Evolutionary conservation across 2,888 invertebrate genomes (phyloP), one percentile per base, ranked within the genome.

Genomic region (Epirrita christyi): DNA sequence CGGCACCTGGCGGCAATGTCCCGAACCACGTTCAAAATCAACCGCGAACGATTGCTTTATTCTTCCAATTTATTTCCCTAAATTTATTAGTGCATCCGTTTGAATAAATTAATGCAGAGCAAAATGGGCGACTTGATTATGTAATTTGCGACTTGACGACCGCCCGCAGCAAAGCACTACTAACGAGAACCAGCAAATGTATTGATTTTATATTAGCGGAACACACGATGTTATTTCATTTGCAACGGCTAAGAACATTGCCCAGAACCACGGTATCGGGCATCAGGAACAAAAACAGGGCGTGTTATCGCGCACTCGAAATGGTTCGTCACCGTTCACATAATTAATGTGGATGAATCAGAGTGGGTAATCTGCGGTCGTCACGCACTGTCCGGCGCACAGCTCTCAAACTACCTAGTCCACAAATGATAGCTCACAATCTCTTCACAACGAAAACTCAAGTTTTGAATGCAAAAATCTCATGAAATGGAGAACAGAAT

Each of bases 331-430:
- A 87, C 82, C 79, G 83, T 78, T 85, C 89, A 88, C 86, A 86
- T 89, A 21, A 88, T 89, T 88, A 88, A 86, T 84, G 82, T 85
- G 86, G 86, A 83, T 86, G 86, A 87, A 83, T 86, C 85, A 84
- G 78, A 74, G 75, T 71, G 29, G 70, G 72, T 83, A 81, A 83
- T 83, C 78, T 81, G 67, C 72, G 71, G 67, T 69, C 75, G 79
- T 83, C 81, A 81, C 80, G 77, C 82, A 79, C 74, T 71, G 66
- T 55, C 45, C 53, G 40, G 27, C 63, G 64, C 72, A 76, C 76
- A 70, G 58, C 57, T 67, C 50, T 63, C 61, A 65, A 69, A 61
- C 56, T 64, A 60, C 53, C 72, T 14, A 38, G 32, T 54, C 9
- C 42, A 41, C 45, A 43, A 21, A 32, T 27, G 28, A 32, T 11